phyloP scores from a whole-genome alignment of 2,797 vertebrate species.

The Tangara arthus region DNA sequence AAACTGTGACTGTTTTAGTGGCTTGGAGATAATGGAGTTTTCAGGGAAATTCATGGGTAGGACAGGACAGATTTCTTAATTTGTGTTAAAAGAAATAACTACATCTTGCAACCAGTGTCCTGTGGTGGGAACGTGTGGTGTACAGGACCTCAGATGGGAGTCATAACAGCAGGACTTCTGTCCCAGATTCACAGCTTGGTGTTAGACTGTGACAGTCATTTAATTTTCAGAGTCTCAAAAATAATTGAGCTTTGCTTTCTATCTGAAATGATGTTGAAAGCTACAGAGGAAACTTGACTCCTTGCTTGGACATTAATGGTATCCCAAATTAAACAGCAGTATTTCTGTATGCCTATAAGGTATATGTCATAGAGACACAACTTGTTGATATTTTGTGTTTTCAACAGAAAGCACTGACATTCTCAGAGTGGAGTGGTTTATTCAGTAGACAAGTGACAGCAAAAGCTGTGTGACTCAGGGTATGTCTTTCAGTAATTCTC shows the following conservation, averaged over 20 bases:
- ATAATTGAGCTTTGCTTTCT: background rate
- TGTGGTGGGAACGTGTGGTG: accelerated
- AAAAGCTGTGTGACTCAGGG: background rate
- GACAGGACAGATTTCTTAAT: background rate
- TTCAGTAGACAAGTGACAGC: background rate
- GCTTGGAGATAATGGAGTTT: background rate
- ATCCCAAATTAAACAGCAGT: background rate
- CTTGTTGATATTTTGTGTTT: background rate
- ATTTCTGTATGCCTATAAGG: background rate
- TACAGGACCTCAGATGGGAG: background rate
- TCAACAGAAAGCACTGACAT: background rate
- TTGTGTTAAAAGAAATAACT: background rate
- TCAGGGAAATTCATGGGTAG: background rate
- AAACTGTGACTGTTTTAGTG: background rate
- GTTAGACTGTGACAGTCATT: background rate
- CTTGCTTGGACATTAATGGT: background rate
- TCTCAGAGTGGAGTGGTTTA: background rate
- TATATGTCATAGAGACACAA: background rate
- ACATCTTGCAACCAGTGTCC: background rate
- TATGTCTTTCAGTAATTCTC: background rate
- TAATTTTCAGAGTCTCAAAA: background rate
- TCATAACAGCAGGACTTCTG: background rate
- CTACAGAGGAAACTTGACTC: background rate
- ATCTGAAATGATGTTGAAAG: background rate
- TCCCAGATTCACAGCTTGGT: background rate